Conservation (phyloP, 2,113 vertebrate species). For the Centrocercus urophasianus region DNA sequence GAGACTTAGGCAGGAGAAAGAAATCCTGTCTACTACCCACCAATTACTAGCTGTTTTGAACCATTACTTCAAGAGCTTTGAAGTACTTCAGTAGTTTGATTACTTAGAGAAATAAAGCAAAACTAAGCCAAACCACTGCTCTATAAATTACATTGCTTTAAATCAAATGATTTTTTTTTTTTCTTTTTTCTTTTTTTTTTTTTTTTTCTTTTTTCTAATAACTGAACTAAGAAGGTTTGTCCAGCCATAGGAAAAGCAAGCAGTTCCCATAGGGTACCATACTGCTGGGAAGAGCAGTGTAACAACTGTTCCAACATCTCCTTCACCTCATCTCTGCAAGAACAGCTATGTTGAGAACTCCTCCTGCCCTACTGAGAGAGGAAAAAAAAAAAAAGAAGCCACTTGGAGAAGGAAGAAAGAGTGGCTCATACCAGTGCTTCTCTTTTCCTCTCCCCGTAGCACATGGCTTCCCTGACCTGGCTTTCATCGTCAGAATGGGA, state of each 20-base stretch:
- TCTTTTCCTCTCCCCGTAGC: neutral
- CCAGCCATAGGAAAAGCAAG: neutral
- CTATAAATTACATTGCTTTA: neutral
- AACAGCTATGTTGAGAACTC: neutral
- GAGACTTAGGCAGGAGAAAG: neutral
- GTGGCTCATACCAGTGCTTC: neutral
- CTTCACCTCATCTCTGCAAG: neutral
- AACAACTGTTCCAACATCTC: neutral
- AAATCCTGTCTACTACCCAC: neutral
- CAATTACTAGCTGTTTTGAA: neutral
- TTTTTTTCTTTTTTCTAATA: neutral
- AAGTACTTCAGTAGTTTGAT: neutral
- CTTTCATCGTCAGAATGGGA: neutral
- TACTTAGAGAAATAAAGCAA: neutral
- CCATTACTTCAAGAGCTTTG: neutral
- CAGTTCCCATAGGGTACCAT: neutral
- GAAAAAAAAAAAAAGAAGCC: neutral
- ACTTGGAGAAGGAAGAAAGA: neutral
- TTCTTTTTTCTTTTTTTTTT: neutral
- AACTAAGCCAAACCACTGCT: neutral
- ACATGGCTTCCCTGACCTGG: neutral
- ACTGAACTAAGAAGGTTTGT: neutral
- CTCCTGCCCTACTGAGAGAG: neutral
- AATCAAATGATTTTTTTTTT: neutral
- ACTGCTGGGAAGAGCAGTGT: neutral